Percentiles rank a stretch among this genome's conserved stretches.
phyloP scores from a whole-genome alignment of 2,888 invertebrate species.

The Pocota personata region DNA sequence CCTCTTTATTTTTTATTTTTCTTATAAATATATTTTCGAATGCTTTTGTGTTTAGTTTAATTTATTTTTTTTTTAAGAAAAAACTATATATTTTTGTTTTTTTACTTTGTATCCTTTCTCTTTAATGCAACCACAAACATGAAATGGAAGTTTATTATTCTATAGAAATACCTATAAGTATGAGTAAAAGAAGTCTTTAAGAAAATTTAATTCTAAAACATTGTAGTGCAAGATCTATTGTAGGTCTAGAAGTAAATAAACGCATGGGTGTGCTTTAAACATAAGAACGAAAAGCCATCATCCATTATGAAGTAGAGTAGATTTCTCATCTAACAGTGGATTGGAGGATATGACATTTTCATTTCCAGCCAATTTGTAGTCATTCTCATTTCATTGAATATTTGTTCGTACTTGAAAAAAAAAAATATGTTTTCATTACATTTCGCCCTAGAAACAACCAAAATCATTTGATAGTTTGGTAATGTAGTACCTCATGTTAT shows the following conservation, averaged over 20 bases:
- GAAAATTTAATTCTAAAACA: not conserved
- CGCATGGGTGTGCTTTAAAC: slow-evolving; percentile 17
- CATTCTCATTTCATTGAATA: not conserved
- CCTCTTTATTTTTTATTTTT: not conserved
- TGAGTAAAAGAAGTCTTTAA: slow-evolving; percentile 10
- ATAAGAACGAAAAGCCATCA: not conserved
- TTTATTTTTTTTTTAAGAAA: slow-evolving; percentile 9
- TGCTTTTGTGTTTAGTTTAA: slow-evolving; percentile 12
- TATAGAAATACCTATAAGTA: slow-evolving; percentile 37
- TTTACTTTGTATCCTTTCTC: slow-evolving; percentile 19
- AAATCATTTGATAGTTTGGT: not conserved
- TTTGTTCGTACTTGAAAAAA: too few relatives aligned
- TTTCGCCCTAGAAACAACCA: not conserved
- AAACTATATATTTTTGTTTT: not conserved
- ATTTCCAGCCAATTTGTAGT: not conserved
- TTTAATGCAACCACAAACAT: slow-evolving; percentile 31
- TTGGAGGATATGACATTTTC: not conserved
- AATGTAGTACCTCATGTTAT: not conserved
- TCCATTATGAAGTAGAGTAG: slow-evolving; percentile 7
- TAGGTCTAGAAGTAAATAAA: slow-evolving; percentile 24
- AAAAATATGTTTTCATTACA: too few relatives aligned
- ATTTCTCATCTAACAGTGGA: not conserved
- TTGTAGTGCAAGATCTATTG: slow-evolving; percentile 28
- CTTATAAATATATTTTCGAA: not conserved
- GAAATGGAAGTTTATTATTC: slow-evolving; percentile 26